Evolutionary conservation across 2,888 invertebrate species (phyloP), one percentile per base, ranked within the genome.

Genomic region (Eupeodes luniger): DNA sequence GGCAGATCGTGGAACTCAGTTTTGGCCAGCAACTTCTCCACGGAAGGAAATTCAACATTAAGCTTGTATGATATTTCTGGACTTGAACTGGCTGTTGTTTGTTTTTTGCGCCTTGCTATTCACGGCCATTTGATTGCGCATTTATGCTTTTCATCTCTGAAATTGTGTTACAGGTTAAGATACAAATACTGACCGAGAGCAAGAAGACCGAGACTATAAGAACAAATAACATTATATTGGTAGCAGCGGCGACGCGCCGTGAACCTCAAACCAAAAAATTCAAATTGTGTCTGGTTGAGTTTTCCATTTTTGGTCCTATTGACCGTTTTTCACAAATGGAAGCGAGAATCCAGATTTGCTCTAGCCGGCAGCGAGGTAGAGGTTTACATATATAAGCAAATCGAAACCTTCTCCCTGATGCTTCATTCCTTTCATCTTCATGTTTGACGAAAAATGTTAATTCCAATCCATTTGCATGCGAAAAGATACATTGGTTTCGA

Each of bases 1-100:
- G 82, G 85, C 57, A 57, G 59, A 72, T 72, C 44, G 75, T 47
- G 80, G 47, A 72, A 76, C 81, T 53, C 75, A 72, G 27, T 81
- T 85, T 85, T 81, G 76, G 85, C 62, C 85, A 81, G 57, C 85
- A 81, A 85, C 85, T 69, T 72, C 14, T 57, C 85, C 85, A 16
- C 85, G 85, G 85, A 85, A 85, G 85, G 85, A 85, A 81, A 85
- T 77, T 81, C 85, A 81, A 81, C 76, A 81, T 85, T 77, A 27
- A 49, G 70, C 44, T 80, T 80, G 53, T 69, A 27, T 59, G 70
- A 72, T 77, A 59, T 34, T 51, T 81, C 74, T 69, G 74, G 57
- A 44, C 34, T n/a, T 55, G 11, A 14, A 57, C 47, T 57, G 14
- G 16, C 12, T 76, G 16, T 84, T 64, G 44, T 64, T 69, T 14